Base-by-base conservation (phyloP, 2,113 vertebrate species). In the Ramphastos sulfuratus region DNA sequence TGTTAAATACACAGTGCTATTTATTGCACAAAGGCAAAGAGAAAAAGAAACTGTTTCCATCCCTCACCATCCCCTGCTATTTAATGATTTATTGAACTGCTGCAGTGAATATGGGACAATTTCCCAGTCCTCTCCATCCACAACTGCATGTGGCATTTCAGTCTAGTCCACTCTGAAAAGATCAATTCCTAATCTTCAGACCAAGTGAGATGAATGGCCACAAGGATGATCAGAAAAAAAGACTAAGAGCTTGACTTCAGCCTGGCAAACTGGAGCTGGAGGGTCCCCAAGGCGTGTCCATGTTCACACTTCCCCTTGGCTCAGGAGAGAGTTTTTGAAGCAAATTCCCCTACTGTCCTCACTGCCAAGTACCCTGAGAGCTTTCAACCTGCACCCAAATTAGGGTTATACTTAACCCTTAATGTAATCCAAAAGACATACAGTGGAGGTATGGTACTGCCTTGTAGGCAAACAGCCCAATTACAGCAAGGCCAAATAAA, bases 1-100 rank as follows among this genome's bases (percentile, higher is more conserved):
- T 75, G 80, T 91, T 94, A 95, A 96, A 95, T 84, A 96, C 66
- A 95, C 85, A 72, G 85, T 60, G 55, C 85, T 96, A 60, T 95
- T 96, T 95, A 87, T 90, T 20, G 72, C 78, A 90, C 79, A 65
- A 91, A 94, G 91, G 82, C n/a, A 94, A 89, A 94, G 87, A 91
- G 72, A 71, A 67, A 80, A 91, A 80, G 28, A 81, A 91, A 83
- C 42, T 52, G 28, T 46, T 92, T 83, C 65, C 5, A 7, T 74
- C 73, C 72, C 66, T 85, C 64, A 58, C 72, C 8, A 19, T 67
- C 25, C 23, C 25, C 73, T 86, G 79, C 65, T 93, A 71, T 85
- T 81, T 90, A 92, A 88, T 75, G 82, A 90, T 81, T 95, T 95
- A 92, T 54, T 72, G 65, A 92, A 84, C 48, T 58, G 39, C 65